Percentiles rank a stretch among this genome's conserved stretches.
Evolutionary conservation across 2,888 invertebrate species (phyloP).

Genomic region (Hemistola chrysoprasaria): DNA sequence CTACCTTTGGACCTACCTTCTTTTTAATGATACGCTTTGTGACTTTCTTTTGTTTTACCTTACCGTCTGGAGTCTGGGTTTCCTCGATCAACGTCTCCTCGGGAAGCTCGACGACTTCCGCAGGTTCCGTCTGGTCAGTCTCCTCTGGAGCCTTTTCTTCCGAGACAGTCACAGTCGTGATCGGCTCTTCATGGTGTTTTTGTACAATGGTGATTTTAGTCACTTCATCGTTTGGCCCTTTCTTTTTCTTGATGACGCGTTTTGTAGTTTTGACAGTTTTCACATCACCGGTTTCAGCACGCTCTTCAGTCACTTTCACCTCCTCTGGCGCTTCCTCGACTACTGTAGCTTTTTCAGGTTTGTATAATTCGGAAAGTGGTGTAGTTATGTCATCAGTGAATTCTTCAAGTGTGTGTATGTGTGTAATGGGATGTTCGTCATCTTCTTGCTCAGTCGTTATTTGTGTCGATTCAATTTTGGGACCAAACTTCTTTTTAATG

Average conservation of each 20-base stretch:
- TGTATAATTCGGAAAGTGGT: slow-evolving; percentile 22
- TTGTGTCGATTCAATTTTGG: slow-evolving; percentile 50
- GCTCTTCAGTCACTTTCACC: slow-evolving; percentile 26
- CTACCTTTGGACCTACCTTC: slow-evolving; percentile 40
- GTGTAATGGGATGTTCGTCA: slow-evolving; percentile 31
- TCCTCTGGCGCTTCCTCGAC: slow-evolving; percentile 32
- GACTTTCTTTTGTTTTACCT: slow-evolving; percentile 43
- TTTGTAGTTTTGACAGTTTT: slow-evolving; percentile 45
- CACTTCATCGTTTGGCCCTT: slow-evolving; percentile 28
- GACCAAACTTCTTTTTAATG: slow-evolving; percentile 44
- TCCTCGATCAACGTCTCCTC: slow-evolving; percentile 50
- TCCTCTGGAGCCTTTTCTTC: slow-evolving; percentile 6
- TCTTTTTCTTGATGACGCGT: slow-evolving; percentile 37
- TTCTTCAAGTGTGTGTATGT: slow-evolving; percentile 31
- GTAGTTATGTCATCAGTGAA: slow-evolving; percentile 40
- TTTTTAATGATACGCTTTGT: slow-evolving; percentile 46
- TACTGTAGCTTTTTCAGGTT: slow-evolving; percentile 34
- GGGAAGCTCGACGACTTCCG: slow-evolving; percentile 32
- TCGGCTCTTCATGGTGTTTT: slow-evolving; percentile 24
- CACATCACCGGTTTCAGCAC: slow-evolving; percentile 29
- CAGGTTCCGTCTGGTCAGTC: slow-evolving; percentile 8
- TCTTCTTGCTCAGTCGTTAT: slow-evolving; percentile 49
- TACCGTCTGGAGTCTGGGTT: slow-evolving; percentile 36
- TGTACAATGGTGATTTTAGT: slow-evolving; percentile 28
- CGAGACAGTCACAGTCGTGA: slow-evolving; percentile 10